Percentiles rank a stretch among this genome's conserved stretches.
Conservation (phyloP, 2,113 vertebrate genomes). For the Ptilonorhynchus violaceus region DNA sequence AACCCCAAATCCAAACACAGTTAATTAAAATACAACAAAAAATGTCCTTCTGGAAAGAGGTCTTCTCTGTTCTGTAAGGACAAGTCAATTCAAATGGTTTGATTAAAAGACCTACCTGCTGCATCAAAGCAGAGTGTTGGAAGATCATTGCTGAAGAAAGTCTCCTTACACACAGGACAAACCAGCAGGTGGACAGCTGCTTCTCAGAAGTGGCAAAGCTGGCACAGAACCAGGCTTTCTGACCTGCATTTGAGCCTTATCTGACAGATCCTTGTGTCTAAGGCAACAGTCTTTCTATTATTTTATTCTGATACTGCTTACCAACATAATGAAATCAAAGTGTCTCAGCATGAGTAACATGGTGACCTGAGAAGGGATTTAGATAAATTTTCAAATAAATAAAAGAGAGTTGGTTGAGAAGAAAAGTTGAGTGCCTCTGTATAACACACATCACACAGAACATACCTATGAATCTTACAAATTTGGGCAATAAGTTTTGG, state of each 20-base stretch:
- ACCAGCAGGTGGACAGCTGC: background rate
- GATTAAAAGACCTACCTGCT: background rate
- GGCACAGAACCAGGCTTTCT: background rate
- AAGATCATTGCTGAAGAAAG: background rate
- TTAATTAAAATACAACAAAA: background rate
- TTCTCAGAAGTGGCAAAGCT: background rate
- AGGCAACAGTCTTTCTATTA: background rate
- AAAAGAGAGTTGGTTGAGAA: background rate
- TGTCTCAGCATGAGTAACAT: background rate
- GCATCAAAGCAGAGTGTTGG: background rate
- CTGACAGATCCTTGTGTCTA: background rate
- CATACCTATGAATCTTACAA: background rate
- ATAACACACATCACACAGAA: background rate
- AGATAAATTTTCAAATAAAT: background rate
- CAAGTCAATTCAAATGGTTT: background rate
- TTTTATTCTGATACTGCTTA: background rate
- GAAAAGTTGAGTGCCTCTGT: background rate
- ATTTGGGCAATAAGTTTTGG: background rate
- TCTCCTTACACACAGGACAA: background rate
- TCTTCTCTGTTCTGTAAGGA: background rate
- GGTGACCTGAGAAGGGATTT: background rate
- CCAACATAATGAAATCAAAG: background rate
- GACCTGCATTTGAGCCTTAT: background rate
- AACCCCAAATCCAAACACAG: background rate
- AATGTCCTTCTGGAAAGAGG: background rate